Evolutionary conservation across 2,888 invertebrate genomes (phyloP), one percentile per base, ranked within the genome.

Genomic region (Agriopis aurantiaria): DNA sequence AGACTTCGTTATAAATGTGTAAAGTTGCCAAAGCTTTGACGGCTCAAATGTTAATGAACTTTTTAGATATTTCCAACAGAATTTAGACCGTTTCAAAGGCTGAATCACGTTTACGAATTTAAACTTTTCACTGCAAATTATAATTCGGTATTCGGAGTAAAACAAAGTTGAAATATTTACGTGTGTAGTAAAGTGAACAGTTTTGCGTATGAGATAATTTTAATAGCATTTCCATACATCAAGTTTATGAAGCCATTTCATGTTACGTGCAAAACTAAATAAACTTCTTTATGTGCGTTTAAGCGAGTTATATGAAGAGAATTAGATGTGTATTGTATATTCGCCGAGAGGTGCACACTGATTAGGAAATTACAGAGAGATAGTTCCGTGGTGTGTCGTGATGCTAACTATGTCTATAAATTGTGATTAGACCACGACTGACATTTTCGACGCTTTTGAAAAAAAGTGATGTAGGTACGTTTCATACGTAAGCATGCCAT

Each of bases 241-340:
- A 63, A 53, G 68, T 77, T 78, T 75, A 78, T 67, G 77, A 71
- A 51, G 73, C 62, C 65, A 68, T 65, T 69, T 68, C 67, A 73
- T 48, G 62, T 65, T 74, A 70, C 74, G 72, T 74, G 74, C 69
- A 69, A 69, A 75, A 74, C 72, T 71, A 73, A 74, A 75, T 72
- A 74, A 77, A 78, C 68, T 60, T 60, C 57, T 78, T 75, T 75
- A 75, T 63, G 72, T 72, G 59, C 73, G 75, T 76, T 69, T 71
- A 65, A 72, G 63, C 67, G 69, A 66, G 73, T 73, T 76, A 72
- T 76, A 67, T 68, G 11, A 10, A 61, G 65, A 70, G 58, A 40
- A 52, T 53, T 66, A 62, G 58, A 49, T 48, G 6, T 12, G 9
- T 52, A 60, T 49, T 12, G 12, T 52, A 60, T 49, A 52, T 53